phyloP scores from a whole-genome alignment of 2,888 invertebrate species.

The Metellina segmentata region DNA sequence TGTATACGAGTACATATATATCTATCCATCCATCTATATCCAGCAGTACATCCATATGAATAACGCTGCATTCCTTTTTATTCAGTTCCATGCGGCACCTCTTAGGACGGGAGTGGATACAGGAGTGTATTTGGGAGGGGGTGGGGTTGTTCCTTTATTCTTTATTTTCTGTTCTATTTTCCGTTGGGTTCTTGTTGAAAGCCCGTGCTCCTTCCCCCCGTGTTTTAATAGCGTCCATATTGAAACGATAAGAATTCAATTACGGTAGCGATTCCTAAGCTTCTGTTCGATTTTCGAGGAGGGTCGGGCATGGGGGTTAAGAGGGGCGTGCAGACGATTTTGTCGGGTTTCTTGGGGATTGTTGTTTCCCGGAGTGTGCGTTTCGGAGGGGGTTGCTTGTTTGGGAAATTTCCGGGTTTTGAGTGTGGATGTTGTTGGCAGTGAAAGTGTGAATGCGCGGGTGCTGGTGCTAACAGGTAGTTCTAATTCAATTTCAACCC shows the following conservation, averaged over 20 bases:
- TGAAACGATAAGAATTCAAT: slow-evolving; percentile 76
- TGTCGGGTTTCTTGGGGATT: background rate
- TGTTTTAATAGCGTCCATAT: slow-evolving; percentile 75
- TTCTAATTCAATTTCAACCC: no score
- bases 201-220: slow-evolving; percentile 4
- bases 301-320: slow-evolving; percentile 4
- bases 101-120: slow-evolving; percentile 5
- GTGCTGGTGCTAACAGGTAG: background rate
- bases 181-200: slow-evolving; percentile 19
- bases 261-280: slow-evolving; percentile 64
- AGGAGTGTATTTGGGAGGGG: slow-evolving; percentile 19
- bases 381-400: background rate
- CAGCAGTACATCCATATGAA: slow-evolving; percentile 22
- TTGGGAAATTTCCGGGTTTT: background rate
- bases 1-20: slow-evolving; percentile 8
- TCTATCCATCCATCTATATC: slow-evolving; percentile 14
- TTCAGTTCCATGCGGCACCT: slow-evolving; percentile 29
- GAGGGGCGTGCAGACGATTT: slow-evolving; percentile 1
- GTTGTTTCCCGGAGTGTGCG: background rate
- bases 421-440: background rate
- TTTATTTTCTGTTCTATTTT: background rate
- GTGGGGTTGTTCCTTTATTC: background rate
- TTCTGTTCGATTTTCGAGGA: slow-evolving; percentile 68
- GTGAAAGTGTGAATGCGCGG: background rate
- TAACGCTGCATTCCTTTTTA: slow-evolving; percentile 8